These are phyloP conservation scores for Ceratoteleas bidentatus DNA, from an alignment of 1,140 invertebrate species.

Conservation along the genomic window DNA sequence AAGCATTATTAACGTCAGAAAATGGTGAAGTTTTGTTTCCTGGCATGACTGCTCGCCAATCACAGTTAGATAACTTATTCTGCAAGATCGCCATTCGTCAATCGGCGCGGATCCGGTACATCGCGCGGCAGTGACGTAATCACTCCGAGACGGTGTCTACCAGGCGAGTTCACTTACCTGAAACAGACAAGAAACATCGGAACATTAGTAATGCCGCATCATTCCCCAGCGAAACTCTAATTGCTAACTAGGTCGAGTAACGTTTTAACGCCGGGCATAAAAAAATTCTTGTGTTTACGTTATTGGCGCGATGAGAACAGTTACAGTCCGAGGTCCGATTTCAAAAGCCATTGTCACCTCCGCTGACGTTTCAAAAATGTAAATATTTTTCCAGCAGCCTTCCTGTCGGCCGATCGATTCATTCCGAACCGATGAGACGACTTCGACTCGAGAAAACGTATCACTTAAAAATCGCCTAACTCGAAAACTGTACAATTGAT, in stretches of 20 bases:
- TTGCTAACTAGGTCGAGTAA: slow-evolving; percentile 55
- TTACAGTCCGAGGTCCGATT: slow-evolving; percentile 26
- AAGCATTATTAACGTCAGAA: too few species aligned
- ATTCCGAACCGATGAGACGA: too few species aligned
- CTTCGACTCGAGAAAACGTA: too few species aligned
- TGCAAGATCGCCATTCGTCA: slow-evolving; percentile 39
- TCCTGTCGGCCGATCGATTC: neutral
- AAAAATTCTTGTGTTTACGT: slow-evolving; percentile 38
- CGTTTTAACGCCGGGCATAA: slow-evolving; percentile 24
- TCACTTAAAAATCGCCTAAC: too few species aligned
- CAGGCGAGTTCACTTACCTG: slow-evolving; percentile 59
- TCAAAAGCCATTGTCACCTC: slow-evolving; percentile 34
- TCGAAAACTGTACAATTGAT: too few species aligned
- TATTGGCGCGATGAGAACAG: slow-evolving; percentile 38
- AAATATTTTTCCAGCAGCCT: slow-evolving; percentile 48
- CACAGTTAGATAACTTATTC: neutral
- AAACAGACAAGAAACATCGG: slow-evolving; percentile 52
- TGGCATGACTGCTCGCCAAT: too few species aligned
- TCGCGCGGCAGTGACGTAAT: slow-evolving; percentile 58
- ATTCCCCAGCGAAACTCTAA: slow-evolving; percentile 33
- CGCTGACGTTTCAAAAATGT: slow-evolving; percentile 35
- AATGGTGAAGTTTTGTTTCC: too few species aligned
- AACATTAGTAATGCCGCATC: slow-evolving; percentile 49
- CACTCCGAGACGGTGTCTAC: slow-evolving; percentile 50
- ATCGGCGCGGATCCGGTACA: slow-evolving; percentile 34